Evolutionary conservation across 2,888 invertebrate species (phyloP), one percentile per base, ranked within the genome.

Genomic region (Tenthredo distinguenda): DNA sequence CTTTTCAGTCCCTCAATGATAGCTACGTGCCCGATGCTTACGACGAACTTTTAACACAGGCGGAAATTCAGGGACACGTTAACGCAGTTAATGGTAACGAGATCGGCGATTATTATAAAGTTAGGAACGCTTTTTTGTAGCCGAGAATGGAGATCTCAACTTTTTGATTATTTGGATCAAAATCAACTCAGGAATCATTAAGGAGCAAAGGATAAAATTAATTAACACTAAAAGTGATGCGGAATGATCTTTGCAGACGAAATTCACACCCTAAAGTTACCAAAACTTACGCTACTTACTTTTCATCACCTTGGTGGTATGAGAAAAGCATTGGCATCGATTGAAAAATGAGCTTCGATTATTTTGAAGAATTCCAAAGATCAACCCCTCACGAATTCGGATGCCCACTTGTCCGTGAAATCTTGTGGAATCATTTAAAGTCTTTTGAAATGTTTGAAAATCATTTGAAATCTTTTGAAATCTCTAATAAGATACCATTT

Each of bases 21-120:
- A 96, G 95, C 90, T 96, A 96, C 90, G 93, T 96, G 65, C 95
- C 96, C 81, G 97, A 97, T 92, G 95, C 95, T 37, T 97, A 96
- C 93, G 96, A 97, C 91, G 96, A 96, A 90, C 91, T 96, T 86
- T 94, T 97, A 9, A 96, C 96, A 15, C 95, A 96, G 90, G 95
- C 96, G 84, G 97, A 97, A 94, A 96, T 97, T 89, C 97, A 97
- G 91, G 96, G 96, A 10, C 95, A 96, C 89, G 94, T 97, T 81
- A 96, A 95, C 88, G 94, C 95, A 87, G 95, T 96, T 15, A 97
- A 97, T 92, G 93, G 95, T 95, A 90, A 91, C 88, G 21, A 6
- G 79, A 68, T 65, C 55, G 15, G 58, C 12, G 21, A 47, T 85
- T 85, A 40, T 85, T 77, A 9, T 21, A 50, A 85, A 85, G 50